Evolutionary conservation across 2,113 vertebrate species (phyloP), one percentile per base, ranked within the genome.

Genomic region (Cephalopterus ornatus): DNA sequence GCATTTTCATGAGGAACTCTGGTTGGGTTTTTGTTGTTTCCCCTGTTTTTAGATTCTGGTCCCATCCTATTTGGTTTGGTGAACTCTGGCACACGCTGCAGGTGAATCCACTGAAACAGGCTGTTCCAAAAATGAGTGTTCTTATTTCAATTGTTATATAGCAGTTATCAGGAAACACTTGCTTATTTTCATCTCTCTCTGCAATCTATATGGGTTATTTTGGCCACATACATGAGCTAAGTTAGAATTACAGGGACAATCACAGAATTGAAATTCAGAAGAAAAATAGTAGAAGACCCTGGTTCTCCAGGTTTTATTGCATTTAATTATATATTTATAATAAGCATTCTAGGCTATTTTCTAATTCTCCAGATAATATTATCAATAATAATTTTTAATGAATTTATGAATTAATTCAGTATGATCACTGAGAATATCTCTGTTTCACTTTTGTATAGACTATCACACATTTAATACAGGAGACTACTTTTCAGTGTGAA

Each of bases 301-400:
- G 5, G 2, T 19, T 79, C 10, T 83, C 10, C 10, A 67, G 1
- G 4, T 71, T 66, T 52, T 16, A 32, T 28, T 71, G 12, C 11
- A 47, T 78, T 86, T 68, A 28, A 37, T 50, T 13, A 14, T 11
- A 3, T 46, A 55, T 50, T 72, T 86, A 47, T 55, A 82, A 41
- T 4, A 33, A 44, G 4, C 18, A 28, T 80, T 63, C 26, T 26
- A 4, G 21, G 23, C 11, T 85, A 68, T 41, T 72, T 76, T 5
- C 23, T 76, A 72, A 46, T 72, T 46, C 20, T 91, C 14, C 6
- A 28, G 30, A 41, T 53, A 58, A 22, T n/a, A 61, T 16, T 68
- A 39, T 23, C 22, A 50, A 11, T 27, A 32, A 14, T 27, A 0
- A 5, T 5, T 65, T 59, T 56, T 5, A 4, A 56, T 24, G 1